A percentile compares a stretch with the other conserved stretches of the same genome.
phyloP scores from a whole-genome alignment of 2,888 invertebrate species.

The Julus scandinavius region DNA sequence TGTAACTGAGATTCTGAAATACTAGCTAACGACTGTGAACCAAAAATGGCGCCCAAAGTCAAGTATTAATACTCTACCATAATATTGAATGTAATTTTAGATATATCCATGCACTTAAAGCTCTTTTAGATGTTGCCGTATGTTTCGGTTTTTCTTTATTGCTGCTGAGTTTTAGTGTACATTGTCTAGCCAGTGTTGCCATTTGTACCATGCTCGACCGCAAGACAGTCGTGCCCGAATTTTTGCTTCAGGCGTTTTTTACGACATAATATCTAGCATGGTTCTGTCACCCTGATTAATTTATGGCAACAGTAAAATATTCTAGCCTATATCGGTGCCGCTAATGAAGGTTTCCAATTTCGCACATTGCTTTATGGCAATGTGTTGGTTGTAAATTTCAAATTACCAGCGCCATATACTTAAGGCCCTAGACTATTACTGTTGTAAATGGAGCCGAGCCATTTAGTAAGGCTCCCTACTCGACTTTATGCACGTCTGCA shows the following conservation, averaged over 20 bases:
- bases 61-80: neutral
- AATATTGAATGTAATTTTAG: neutral
- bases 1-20: too few relatives aligned
- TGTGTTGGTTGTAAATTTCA: slow-evolving; percentile 55
- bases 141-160: neutral
- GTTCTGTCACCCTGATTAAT: slow-evolving; percentile 54
- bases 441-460: slow-evolving; percentile 48
- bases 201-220: neutral
- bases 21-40: too few relatives aligned
- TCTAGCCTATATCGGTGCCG: slow-evolving; percentile 52
- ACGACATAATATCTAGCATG: slow-evolving; percentile 49
- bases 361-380: slow-evolving; percentile 54
- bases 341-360: slow-evolving; percentile 56
- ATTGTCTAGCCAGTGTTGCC: neutral
- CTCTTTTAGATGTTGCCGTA: neutral
- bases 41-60: too few relatives aligned
- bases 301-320: slow-evolving; percentile 55
- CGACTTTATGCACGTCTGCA: neutral
- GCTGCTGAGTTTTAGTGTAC: neutral
- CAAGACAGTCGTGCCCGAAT: neutral
- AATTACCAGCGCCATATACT: slow-evolving; percentile 48
- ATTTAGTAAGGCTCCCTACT: slow-evolving; percentile 20
- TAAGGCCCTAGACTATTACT: slow-evolving; percentile 28
- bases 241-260: slow-evolving; percentile 24
- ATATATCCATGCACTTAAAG: neutral